Evolutionary conservation across 2,113 vertebrate genomes (phyloP).

Genomic region (Callipepla squamata): DNA sequence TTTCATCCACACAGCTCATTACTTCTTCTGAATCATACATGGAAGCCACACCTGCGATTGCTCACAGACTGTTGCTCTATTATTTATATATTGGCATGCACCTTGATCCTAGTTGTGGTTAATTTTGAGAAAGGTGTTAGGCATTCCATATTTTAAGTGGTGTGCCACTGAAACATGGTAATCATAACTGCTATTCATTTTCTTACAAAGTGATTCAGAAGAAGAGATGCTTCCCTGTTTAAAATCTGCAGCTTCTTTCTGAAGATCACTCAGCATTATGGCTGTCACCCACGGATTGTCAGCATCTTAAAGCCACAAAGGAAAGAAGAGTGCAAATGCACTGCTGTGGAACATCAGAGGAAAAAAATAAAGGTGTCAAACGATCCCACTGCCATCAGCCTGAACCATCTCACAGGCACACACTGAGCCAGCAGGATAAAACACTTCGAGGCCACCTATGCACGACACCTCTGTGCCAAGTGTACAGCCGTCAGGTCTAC

Average conservation of each 20-base stretch:
- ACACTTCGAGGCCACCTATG: background rate
- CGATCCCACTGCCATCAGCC: background rate
- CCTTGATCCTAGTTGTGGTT: background rate
- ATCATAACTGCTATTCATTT: conserved; percentile 29
- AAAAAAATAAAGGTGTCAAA: background rate
- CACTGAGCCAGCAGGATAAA: accelerated
- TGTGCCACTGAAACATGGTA: conserved; percentile 33
- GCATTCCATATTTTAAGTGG: background rate
- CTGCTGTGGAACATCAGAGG: background rate
- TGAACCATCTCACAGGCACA: background rate
- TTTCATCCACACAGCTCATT: conserved; percentile 66
- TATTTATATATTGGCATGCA: conserved; percentile 49
- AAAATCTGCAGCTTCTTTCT: conserved; percentile 1
- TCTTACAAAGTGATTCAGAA: conserved; percentile 48
- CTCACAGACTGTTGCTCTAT: conserved; percentile 56
- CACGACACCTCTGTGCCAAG: background rate
- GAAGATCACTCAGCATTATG: background rate
- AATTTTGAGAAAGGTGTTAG: conserved; percentile 18
- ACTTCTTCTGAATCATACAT: conserved; percentile 72
- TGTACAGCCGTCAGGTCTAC: background rate
- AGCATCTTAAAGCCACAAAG: background rate
- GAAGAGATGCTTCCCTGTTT: background rate
- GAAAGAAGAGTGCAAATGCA: background rate
- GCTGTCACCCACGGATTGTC: background rate
- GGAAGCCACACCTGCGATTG: conserved; percentile 61